Conservation (phyloP, 2,888 invertebrate genomes). For the Hirtodrosophila alboralis region DNA sequence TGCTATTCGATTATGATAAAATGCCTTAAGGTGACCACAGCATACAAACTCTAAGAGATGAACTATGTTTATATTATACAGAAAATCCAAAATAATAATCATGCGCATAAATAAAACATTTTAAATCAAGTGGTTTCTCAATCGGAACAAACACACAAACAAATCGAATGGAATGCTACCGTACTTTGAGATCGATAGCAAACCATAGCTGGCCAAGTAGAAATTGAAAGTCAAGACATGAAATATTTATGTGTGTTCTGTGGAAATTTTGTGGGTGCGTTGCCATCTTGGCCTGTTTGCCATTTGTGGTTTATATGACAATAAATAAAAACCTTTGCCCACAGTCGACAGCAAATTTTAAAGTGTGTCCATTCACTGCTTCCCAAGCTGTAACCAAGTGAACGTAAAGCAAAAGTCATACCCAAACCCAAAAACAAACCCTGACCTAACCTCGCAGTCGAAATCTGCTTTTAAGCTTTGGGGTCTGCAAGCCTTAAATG, state of each 20-base stretch:
- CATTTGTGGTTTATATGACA: slow-evolving; percentile 75
- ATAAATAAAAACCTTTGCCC: slow-evolving; percentile 73
- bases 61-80: slow-evolving; percentile 14
- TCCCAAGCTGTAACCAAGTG: slow-evolving; percentile 49
- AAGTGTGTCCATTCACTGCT: slow-evolving; percentile 49
- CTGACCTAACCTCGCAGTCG: slow-evolving; percentile 19
- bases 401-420: slow-evolving; percentile 14
- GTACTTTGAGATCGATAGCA: background rate
- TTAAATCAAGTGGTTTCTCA: slow-evolving; percentile 71
- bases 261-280: slow-evolving; percentile 46
- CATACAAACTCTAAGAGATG: slow-evolving; percentile 33
- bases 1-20: slow-evolving; percentile 72
- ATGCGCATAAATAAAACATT: slow-evolving; percentile 75
- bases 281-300: slow-evolving; percentile 64
- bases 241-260: slow-evolving; percentile 67
- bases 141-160: slow-evolving; percentile 58
- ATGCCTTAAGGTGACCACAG: slow-evolving; percentile 69
- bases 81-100: slow-evolving; percentile 70
- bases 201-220: slow-evolving; percentile 35
- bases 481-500: slow-evolving; percentile 50
- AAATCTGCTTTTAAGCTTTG: slow-evolving; percentile 3
- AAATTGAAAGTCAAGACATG: slow-evolving; percentile 76
- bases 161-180: slow-evolving; percentile 27
- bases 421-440: slow-evolving; percentile 6
- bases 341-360: slow-evolving; percentile 63